Evolutionary conservation across 2,113 vertebrate genomes (phyloP).

Genomic region (Noturus placidus): DNA sequence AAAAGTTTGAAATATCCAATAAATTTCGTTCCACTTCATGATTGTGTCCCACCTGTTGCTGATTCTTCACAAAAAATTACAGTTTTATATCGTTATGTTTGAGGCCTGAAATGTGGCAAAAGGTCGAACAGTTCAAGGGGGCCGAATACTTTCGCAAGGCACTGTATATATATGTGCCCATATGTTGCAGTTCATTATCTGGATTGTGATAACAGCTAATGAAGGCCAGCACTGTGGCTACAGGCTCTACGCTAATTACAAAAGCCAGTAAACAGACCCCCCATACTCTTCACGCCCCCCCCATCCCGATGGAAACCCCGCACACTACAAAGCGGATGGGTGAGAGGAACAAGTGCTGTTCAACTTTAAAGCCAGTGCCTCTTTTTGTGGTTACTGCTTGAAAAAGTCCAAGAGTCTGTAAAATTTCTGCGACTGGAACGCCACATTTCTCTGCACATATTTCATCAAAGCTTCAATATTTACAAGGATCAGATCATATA

Average conservation of each 20-base stretch:
- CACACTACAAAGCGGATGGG: conserved; percentile 49
- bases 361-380: conserved; percentile 44
- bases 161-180: too few relatives aligned
- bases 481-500: conserved; percentile 31
- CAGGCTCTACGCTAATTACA: conserved; percentile 51
- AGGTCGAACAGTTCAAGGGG: too few relatives aligned
- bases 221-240: conserved; percentile 48
- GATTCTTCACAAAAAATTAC: too few relatives aligned
- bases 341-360: conserved; percentile 50
- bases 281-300: too few relatives aligned
- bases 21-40: too few relatives aligned
- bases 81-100: too few relatives aligned
- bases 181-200: conserved; percentile 60
- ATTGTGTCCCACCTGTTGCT: too few relatives aligned
- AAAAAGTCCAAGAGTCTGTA: conserved; percentile 17
- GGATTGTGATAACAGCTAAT: conserved; percentile 52
- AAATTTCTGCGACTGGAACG: conserved; percentile 6
- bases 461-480: conserved; percentile 27
- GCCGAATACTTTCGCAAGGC: too few relatives aligned
- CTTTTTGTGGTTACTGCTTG: conserved; percentile 43
- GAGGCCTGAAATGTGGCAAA: too few relatives aligned
- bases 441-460: conserved; percentile 3
- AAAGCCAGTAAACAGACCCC: conserved; percentile 39
- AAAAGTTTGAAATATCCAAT: too few relatives aligned
- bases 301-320: conserved; percentile 24